Conservation (phyloP, 2,888 invertebrate genomes). For the Meliscaeva auricollis region DNA sequence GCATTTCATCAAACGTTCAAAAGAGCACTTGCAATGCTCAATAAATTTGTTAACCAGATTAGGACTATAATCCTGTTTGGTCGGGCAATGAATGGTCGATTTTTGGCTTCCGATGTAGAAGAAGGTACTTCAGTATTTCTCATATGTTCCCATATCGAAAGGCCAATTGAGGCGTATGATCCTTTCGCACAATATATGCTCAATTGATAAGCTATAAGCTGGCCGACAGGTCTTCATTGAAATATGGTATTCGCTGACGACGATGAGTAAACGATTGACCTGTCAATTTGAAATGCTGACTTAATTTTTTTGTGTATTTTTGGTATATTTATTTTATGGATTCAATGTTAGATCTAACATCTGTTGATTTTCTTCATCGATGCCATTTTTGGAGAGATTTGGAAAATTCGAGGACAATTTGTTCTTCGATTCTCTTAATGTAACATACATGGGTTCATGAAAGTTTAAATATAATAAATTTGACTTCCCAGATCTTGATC, state of each 20-base stretch:
- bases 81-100: conserved; percentile 68
- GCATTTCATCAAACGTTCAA: conserved; percentile 40
- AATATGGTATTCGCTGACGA: not conserved
- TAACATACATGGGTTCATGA: no score
- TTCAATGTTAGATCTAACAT: conserved; percentile 32
- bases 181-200: conserved; percentile 71
- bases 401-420: conserved; percentile 6
- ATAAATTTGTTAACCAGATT: conserved; percentile 75
- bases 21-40: conserved; percentile 65
- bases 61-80: conserved; percentile 73
- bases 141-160: conserved; percentile 73
- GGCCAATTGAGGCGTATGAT: conserved; percentile 65
- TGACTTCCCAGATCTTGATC: no score
- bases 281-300: conserved; percentile 67
- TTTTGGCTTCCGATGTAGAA: conserved; percentile 56
- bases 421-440: not conserved
- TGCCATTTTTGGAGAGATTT: not conserved
- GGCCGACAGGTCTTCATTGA: conserved; percentile 59
- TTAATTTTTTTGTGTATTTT: conserved; percentile 57
- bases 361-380: conserved; percentile 40
- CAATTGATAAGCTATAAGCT: conserved; percentile 67
- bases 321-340: conserved; percentile 42
- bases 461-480: no score
- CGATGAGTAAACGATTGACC: conserved; percentile 23
- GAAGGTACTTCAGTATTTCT: conserved; percentile 38